These are phyloP conservation scores for Sebastes iracundus DNA, from an alignment of 2,797 vertebrate genomes.

Conservation along the genomic window DNA sequence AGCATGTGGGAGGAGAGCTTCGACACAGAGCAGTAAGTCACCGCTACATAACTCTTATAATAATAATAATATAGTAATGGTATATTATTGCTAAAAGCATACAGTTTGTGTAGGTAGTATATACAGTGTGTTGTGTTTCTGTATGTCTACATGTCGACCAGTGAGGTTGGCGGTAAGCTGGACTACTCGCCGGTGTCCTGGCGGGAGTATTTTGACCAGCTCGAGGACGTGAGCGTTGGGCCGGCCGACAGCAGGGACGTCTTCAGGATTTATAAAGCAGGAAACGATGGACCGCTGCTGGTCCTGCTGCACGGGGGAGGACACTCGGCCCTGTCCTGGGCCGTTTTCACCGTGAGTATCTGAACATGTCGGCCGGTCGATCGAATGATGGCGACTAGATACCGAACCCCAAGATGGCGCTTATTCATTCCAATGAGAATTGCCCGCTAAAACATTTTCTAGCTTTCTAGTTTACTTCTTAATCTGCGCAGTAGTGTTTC, in stretches of 20 bases:
- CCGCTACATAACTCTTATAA: background rate
- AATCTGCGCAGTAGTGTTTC: too few species aligned
- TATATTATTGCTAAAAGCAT: background rate
- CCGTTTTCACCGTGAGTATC: conserved; percentile 72
- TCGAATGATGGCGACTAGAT: background rate
- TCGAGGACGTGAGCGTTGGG: conserved; percentile 73
- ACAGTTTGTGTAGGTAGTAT: background rate
- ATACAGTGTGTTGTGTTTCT: background rate
- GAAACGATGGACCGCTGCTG: conserved; percentile 70
- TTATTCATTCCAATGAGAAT: too few species aligned
- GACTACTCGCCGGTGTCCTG: conserved; percentile 79
- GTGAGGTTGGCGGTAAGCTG: conserved; percentile 34
- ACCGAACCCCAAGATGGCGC: too few species aligned
- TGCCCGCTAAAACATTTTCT: too few species aligned
- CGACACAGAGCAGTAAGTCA: conserved; percentile 63
- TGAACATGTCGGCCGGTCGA: fast-evolving
- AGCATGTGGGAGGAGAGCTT: conserved; percentile 65
- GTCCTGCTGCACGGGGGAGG: conserved; percentile 78
- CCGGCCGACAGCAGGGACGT: conserved; percentile 63
- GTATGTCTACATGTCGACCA: conserved; percentile 36
- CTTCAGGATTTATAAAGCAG: conserved; percentile 72
- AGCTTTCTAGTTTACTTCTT: too few species aligned
- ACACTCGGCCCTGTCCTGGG: conserved; percentile 78
- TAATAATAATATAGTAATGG: too few species aligned
- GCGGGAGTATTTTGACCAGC: conserved; percentile 76